Evolutionary conservation across 2,113 vertebrate species (phyloP), one percentile per base, ranked within the genome.

Genomic region (Phasianus colchicus): DNA sequence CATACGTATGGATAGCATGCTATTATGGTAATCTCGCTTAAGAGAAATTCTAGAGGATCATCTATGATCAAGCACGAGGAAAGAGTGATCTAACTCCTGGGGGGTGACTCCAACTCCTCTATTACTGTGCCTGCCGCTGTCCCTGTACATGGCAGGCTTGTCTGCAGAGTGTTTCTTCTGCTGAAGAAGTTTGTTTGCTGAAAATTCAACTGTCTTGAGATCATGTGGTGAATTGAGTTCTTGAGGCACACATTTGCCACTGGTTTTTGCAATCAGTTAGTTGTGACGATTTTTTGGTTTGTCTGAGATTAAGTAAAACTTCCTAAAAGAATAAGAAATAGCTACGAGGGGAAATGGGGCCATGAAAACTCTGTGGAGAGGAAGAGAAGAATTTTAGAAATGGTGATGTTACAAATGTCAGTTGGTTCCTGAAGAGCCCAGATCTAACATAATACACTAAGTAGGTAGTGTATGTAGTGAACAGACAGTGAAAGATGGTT

Each of bases 1-100:
- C 65, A 4, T 21, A 13, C 0, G 0, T 13, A 13, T 10, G 30
- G 43, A 10, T 65, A 57, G 34, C 1, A 3, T 15, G 38, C 19
- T 74, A 18, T 45, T 75, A 17, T 45, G 58, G 30, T 20, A 43
- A 75, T 61, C 22, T 61, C 2, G 0, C 13, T 47, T 48, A 54
- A 82, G 86, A 45, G 32, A 57, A 57, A 19, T n/a, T 70, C 40
- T 86, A 73, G 29, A 15, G 42, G 22, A 47, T 54, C 6, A 24
- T 48, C 83, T 3, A 38, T 58, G 36, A 11, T 32, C 54, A 55
- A 55, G 29, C 8, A 6, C 22, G 29, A 10, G 64, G 38, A 60
- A 27, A 63, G 14, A 24, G 7, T 58, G 38, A 85, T 80, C 27
- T 19, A 40, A 6, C 63, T 86, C 48, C 48, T 47, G 58, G 13